Evolutionary conservation across 1,140 invertebrate genomes (phyloP).

Genomic region (Drosophila melanogaster): DNA sequence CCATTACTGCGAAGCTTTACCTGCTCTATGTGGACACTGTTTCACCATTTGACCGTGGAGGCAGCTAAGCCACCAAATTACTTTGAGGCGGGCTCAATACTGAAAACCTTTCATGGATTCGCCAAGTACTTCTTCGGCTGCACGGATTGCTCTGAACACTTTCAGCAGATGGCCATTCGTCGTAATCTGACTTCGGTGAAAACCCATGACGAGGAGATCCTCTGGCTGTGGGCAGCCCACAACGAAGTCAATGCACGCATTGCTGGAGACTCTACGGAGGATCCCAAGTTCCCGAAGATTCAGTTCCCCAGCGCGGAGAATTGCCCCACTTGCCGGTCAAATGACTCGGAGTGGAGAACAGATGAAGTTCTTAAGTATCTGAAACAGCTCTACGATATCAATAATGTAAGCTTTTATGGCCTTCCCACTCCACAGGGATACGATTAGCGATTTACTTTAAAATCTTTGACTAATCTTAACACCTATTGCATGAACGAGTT

Average conservation of each 20-base stretch:
- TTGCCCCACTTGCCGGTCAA: conserved; percentile 88
- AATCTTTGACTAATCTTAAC: background rate
- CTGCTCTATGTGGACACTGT: conserved; percentile 97
- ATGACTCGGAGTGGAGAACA: conserved; percentile 16
- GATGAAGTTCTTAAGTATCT: conserved; percentile 44
- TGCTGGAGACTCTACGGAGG: conserved; percentile 93
- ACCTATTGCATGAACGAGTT: too few relatives aligned
- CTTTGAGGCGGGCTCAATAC: conserved; percentile 86
- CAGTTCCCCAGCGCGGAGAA: conserved; percentile 91
- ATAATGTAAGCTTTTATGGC: conserved; percentile 57
- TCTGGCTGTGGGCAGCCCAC: conserved; percentile 98
- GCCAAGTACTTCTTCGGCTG: conserved; percentile 97
- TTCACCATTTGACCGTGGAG: conserved; percentile 95
- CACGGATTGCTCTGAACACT: conserved; percentile 94
- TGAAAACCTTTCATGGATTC: conserved; percentile 93
- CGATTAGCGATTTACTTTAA: background rate
- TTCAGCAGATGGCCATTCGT: conserved; percentile 89
- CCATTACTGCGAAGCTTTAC: conserved; percentile 93
- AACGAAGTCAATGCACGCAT: conserved; percentile 96
- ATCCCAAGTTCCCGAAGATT: conserved; percentile 95
- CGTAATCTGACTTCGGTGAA: conserved; percentile 88
- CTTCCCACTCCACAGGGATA: conserved; percentile 42
- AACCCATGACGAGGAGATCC: conserved; percentile 89
- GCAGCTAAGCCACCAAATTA: conserved; percentile 86
- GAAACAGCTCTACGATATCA: conserved; percentile 29